phyloP scores from a whole-genome alignment of 2,797 vertebrate species.

The Diplodus sargus region DNA sequence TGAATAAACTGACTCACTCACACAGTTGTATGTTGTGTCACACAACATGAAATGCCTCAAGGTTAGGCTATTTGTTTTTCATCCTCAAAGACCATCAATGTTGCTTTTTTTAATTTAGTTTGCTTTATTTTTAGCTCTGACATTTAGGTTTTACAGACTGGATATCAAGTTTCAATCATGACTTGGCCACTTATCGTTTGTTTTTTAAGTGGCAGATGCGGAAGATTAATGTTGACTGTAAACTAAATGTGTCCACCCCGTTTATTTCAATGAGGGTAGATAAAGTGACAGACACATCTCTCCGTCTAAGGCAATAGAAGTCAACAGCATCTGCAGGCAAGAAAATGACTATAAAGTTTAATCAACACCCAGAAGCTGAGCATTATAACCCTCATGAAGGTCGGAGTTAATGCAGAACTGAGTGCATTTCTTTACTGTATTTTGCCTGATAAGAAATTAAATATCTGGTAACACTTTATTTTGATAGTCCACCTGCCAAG shows the following conservation, averaged over 20 bases:
- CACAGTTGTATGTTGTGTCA: background rate
- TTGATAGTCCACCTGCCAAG: too few species aligned
- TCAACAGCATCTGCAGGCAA: background rate
- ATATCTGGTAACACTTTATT: too few species aligned
- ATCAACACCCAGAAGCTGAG: background rate
- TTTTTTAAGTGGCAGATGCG: background rate
- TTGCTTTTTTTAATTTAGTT: background rate
- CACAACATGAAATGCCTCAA: background rate
- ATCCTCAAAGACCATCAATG: background rate
- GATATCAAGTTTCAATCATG: background rate
- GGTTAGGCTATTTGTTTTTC: slow-evolving; percentile 6
- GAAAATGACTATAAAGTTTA: background rate
- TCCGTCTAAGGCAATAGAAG: background rate
- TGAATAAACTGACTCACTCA: slow-evolving; percentile 12
- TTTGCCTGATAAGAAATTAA: background rate
- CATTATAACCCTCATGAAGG: background rate
- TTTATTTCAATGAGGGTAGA: background rate
- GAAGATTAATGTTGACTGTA: background rate
- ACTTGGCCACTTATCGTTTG: background rate
- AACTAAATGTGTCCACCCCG: background rate
- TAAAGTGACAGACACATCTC: background rate
- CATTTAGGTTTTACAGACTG: background rate
- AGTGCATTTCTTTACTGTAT: background rate
- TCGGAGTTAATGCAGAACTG: background rate
- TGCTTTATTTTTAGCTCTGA: background rate